Evolutionary conservation across 2,113 vertebrate genomes (phyloP), one percentile per base, ranked within the genome.

Genomic region (Chinchilla lanigera): DNA sequence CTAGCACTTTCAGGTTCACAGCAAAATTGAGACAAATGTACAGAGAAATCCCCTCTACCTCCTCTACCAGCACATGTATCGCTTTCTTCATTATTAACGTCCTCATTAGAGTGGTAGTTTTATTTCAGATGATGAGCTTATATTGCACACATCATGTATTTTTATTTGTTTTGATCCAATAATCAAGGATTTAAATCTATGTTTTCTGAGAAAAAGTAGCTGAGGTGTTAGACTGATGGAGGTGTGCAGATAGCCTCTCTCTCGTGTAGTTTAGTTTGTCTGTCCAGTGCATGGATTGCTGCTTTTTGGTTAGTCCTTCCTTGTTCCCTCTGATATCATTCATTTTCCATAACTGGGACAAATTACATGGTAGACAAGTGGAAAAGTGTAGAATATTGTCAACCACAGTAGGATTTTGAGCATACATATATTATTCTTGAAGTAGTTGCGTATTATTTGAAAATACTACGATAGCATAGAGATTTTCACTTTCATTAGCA

Each of bases 131-230:
- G 92, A 60, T 87, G 6, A 47, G 54, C 26, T 35, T 58, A 0
- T 20, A 22, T 58, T 73, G 47, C 9, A 82, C 22, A 86, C 30
- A 65, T 56, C 2, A 82, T 67, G 38, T 28, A 8, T 10, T 73
- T 73, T 86, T 83, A 22, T 84, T 95, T 83, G 33, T 96, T 94
- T 90, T 88, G 65, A 96, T 95, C 86, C 35, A 73, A 20, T 85
- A 81, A 82, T 82, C 88, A 77, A n/a, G 92, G 38, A 56, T 93
- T 80, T 65, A 86, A 83, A 91, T 84, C 63, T 89, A 88, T 47
- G 10, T 92, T 60, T 89, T 88, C 30, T 69, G 30, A 80, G 89
- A 88, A 52, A 89, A 81, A 54, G 73, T 41, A n/a, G 35, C n/a
- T 81, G 35, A 87, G 87, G 75, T 50, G 22, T 60, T 69, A 16